Percentiles rank a stretch among this genome's conserved stretches.
Evolutionary conservation across 2,113 vertebrate species (phyloP).

Genomic region (Apteryx owenii): DNA sequence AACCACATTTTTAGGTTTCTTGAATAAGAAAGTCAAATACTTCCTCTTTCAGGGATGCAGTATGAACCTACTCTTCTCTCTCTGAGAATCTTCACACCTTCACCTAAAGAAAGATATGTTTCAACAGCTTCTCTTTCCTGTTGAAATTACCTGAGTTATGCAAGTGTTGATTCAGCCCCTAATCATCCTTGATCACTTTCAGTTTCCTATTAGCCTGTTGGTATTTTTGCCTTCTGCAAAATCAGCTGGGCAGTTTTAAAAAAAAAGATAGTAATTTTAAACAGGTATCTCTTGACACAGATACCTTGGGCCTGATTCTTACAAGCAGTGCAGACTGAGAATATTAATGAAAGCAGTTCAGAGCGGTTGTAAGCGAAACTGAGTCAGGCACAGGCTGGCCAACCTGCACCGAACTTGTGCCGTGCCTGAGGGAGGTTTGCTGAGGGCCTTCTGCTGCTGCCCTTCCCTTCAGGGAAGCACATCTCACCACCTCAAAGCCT

Average conservation of each 20-base stretch:
- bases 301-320: neutral
- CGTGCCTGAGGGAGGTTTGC: no score
- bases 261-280: neutral
- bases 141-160: neutral
- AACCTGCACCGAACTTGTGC: no score
- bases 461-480: no score
- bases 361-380: neutral
- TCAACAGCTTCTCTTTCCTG: neutral
- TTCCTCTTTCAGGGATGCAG: slow-evolving; percentile 27
- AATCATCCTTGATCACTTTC: neutral
- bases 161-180: neutral
- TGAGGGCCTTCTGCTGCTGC: no score
- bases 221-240: neutral
- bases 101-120: neutral
- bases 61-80: neutral
- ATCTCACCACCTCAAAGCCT: no score
- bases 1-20: slow-evolving; percentile 3
- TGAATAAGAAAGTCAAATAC: neutral
- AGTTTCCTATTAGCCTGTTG: neutral
- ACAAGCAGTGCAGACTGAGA: neutral
- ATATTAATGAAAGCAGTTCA: neutral
- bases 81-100: slow-evolving; percentile 9
- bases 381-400: neutral
- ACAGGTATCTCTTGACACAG: neutral
- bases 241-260: neutral